A percentile compares a stretch with the other conserved stretches of the same genome.
Evolutionary conservation across 1,140 invertebrate species (phyloP).

Genomic region (Globodera ellingtonae): DNA sequence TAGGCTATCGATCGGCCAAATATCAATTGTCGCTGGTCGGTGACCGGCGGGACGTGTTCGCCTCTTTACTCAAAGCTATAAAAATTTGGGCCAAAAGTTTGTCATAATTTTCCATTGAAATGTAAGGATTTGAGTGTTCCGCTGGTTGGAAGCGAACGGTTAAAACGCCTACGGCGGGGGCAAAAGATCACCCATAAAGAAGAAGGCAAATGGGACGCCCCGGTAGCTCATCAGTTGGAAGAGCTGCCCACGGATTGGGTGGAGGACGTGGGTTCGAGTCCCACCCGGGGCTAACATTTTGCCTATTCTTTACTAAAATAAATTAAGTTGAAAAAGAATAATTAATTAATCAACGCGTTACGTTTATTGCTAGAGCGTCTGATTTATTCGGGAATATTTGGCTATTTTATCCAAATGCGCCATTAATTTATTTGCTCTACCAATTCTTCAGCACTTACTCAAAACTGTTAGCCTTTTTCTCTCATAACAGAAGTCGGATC

Average conservation of each 20-base stretch:
- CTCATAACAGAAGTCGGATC: not conserved
- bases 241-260: too few relatives aligned
- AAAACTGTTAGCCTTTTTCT: not conserved
- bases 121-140: too few relatives aligned
- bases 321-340: not conserved
- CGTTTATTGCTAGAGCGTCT: not conserved
- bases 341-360: not conserved
- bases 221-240: too few relatives aligned
- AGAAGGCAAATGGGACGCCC: too few relatives aligned
- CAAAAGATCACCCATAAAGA: too few relatives aligned
- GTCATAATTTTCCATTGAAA: not conserved
- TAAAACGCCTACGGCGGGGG: too few relatives aligned
- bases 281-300: too few relatives aligned
- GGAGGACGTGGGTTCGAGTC: too few relatives aligned
- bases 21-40: not conserved
- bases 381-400: not conserved
- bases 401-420: not conserved
- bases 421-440: not conserved
- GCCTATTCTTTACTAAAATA: too few relatives aligned
- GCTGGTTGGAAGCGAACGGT: too few relatives aligned
- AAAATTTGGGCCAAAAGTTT: not conserved
- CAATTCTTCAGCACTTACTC: not conserved
- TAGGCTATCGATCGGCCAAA: not conserved
- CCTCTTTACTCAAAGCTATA: not conserved
- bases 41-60: not conserved